Evolutionary conservation across 2,888 invertebrate genomes (phyloP).

Genomic region (Lathronympha strigana): DNA sequence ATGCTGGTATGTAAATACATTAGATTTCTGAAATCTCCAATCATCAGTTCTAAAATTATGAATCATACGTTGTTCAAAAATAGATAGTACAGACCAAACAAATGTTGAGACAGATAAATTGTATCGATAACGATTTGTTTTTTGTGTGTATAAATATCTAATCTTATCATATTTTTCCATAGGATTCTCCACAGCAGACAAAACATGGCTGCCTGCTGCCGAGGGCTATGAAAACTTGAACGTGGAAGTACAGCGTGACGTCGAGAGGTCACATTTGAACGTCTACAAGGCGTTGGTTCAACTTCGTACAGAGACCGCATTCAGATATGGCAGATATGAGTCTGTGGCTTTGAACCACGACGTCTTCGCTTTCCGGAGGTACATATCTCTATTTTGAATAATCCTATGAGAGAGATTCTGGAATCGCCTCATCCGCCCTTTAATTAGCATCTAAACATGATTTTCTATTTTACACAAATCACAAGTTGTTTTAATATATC

Average conservation of each 20-base stretch:
- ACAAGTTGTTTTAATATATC: too few relatives aligned
- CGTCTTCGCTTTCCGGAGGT: constrained; percentile 85
- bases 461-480: too few relatives aligned
- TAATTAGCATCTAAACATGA: too few relatives aligned
- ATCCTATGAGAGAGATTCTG: not conserved
- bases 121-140: too few relatives aligned
- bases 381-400: not conserved
- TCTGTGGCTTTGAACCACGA: constrained; percentile 81
- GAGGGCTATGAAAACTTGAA: constrained; percentile 84
- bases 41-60: too few relatives aligned
- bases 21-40: not conserved
- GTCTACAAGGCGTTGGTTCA: constrained; percentile 84
- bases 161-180: constrained; percentile 1
- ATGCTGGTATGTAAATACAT: constrained; percentile 79
- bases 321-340: constrained; percentile 81
- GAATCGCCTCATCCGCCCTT: too few relatives aligned
- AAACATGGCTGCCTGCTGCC: constrained; percentile 89
- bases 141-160: not conserved
- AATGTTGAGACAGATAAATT: too few relatives aligned
- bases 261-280: constrained; percentile 83
- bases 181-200: constrained; percentile 84
- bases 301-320: constrained; percentile 79
- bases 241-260: constrained; percentile 76
- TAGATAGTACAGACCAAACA: too few relatives aligned
- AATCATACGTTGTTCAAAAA: too few relatives aligned